Percentiles rank a stretch among this genome's conserved stretches.
Conservation (phyloP, 1,140 invertebrate genomes). For the Pseudomyrmex gracilis region DNA sequence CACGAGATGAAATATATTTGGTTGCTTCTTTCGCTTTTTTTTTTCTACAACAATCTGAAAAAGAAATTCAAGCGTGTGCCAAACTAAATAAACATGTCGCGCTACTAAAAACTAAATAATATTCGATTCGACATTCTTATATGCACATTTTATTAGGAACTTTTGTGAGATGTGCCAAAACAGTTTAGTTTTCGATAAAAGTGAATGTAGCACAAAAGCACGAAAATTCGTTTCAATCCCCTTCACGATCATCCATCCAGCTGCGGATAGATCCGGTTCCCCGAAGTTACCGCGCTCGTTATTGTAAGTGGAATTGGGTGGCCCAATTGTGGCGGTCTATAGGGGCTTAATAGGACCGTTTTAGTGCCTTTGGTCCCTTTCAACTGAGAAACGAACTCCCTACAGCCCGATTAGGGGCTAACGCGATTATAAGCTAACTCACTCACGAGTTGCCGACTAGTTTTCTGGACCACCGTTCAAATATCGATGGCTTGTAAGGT, state of each 20-base stretch:
- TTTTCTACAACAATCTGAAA: too few species aligned
- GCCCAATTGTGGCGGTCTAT: conserved; percentile 67
- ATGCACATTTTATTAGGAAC: not conserved
- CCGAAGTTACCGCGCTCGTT: conserved; percentile 60
- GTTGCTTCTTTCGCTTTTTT: too few species aligned
- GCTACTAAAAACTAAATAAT: not conserved
- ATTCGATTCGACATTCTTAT: not conserved
- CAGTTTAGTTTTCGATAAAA: conserved; percentile 21
- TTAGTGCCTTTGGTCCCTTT: conserved; percentile 75
- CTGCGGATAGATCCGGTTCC: conserved; percentile 50
- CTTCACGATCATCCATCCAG: conserved; percentile 17
- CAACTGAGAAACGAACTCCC: conserved; percentile 70
- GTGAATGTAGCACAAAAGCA: conserved; percentile 36
- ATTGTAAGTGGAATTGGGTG: conserved; percentile 65
- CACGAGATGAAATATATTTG: too few species aligned
- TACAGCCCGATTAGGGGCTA: conserved; percentile 79
- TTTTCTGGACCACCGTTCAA: conserved; percentile 58
- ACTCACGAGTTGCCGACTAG: conserved; percentile 68
- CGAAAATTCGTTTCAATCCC: conserved; percentile 66
- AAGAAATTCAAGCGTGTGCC: too few species aligned
- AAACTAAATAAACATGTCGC: too few species aligned
- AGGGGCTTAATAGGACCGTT: conserved; percentile 76
- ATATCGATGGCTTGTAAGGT: conserved; percentile 64
- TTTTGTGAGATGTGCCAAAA: conserved; percentile 18
- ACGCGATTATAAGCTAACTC: conserved; percentile 80